These are phyloP conservation scores for Lerista edwardsae DNA, from an alignment of 2,797 vertebrate genomes.

Conservation along the genomic window DNA sequence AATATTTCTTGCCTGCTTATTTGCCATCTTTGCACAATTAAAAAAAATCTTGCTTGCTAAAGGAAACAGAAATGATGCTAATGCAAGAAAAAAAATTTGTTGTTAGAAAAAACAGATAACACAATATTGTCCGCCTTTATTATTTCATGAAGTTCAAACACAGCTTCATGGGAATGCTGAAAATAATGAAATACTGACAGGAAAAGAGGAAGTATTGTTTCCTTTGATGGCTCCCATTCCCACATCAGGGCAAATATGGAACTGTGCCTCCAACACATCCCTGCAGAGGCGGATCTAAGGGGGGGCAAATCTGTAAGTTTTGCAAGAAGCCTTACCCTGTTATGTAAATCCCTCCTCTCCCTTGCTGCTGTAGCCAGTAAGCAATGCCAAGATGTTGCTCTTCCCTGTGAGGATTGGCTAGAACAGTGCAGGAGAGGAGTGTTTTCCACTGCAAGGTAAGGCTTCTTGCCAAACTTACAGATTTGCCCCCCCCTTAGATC, in stretches of 20 bases:
- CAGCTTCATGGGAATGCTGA: background rate
- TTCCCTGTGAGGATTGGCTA: too few species aligned
- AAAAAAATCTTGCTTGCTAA: background rate
- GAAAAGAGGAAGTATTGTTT: background rate
- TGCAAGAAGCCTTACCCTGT: too few species aligned
- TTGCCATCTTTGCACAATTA: constrained; percentile 3
- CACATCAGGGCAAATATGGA: background rate
- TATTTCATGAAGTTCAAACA: too few species aligned
- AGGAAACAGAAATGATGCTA: background rate
- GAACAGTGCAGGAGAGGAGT: too few species aligned
- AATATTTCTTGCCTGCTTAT: background rate
- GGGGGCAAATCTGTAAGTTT: too few species aligned
- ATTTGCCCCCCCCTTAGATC: too few species aligned
- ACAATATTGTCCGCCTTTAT: background rate
- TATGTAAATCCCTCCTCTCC: too few species aligned
- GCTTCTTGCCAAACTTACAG: too few species aligned
- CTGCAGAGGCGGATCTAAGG: too few species aligned
- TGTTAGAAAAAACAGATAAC: background rate
- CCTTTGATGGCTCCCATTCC: background rate
- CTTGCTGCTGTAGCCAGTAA: too few species aligned
- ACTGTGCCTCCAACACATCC: background rate
- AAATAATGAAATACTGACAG: background rate
- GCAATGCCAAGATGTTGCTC: too few species aligned
- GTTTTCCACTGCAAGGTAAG: too few species aligned
- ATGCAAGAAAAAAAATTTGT: background rate